Evolutionary conservation across 2,888 invertebrate genomes (phyloP), one percentile per base, ranked within the genome.

Genomic region (Drosophila formosana): DNA sequence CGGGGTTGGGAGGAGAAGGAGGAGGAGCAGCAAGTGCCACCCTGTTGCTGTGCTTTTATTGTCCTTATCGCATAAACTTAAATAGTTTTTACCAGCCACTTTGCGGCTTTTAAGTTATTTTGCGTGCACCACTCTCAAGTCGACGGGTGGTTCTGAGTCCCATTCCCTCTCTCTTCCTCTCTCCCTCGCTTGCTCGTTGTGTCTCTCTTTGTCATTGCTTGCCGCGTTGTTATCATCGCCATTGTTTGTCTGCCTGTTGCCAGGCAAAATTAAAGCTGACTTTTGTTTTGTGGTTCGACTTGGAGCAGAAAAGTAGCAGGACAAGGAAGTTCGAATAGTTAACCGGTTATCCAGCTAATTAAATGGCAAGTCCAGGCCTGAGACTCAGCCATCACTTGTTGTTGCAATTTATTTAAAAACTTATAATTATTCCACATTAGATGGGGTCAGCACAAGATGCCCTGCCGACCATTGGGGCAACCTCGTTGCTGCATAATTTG

Each of bases 91-190:
- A 76, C 89, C 83, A 89, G 83, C 89, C 89, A 89, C 83, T 83
- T 83, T 89, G 89, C 86, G 83, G 83, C 88, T 83, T 83, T 83
- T 83, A 83, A 89, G 86, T 85, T 83, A 83, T 89, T 83, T 83
- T 83, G 83, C 89, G 88, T 85, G 86, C 88, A 64, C 71, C 82
- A 73, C 57, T 69, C 79, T 84, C 66, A 78, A 87, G 75, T 60
- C 64, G 61, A 52, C 64, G 53, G 26, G 26, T 51, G 50, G 32
- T 55, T 41, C 47, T 41, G 34, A 34, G 11, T 41, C 6, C 39
- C 53, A 49, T 25, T n/a, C 28, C 28, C 2, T n/a, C 23, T 7
- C 8, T 9, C 18, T 3, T 8, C 9, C n/a, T 32, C 39, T 9
- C 18, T 3, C n/a, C 9, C n/a, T 32, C 39, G 11, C 18, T 32